Base-by-base conservation (phyloP, 53 echinoderm and acorn worm species). In the Patiria pectinifera region DNA sequence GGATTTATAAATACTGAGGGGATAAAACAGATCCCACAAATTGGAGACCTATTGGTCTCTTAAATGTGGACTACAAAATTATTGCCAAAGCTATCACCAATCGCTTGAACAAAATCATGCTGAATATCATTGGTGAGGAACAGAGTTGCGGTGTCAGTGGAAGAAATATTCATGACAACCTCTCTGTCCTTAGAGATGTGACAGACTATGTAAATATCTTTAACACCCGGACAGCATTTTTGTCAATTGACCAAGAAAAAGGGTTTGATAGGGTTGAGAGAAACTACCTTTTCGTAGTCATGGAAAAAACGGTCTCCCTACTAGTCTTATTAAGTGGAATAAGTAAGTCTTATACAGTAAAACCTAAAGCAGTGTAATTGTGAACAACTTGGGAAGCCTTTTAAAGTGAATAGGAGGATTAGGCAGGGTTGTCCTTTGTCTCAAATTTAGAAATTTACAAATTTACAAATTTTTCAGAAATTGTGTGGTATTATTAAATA, bases 361-460 rank as follows among this genome's bases (percentile, higher is more conserved):
- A n/a, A n/a, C n/a, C 2, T 23, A 6, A 18, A 15, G 82, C 63
- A 12, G 66, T 61, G 69, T 91, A 43, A 81, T 82, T 3, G 69
- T 81, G 8, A 91, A 91, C 63, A 83, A 83, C 18, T 71, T 7
- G 25, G 49, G 0, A 21, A 48, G 10, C 72, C 83, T 15, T 48
- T 91, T n/a, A 49, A 71, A 24, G 75, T 84, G 18, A 23, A 25
- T 12, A 2, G 66, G 61, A 80, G 84, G 35, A 74, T 84, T 35
- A 24, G 84, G 18, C 84, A 83, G 44, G 84, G 84, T 2, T 83
- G 84, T 26, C 84, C 84, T 11, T 23, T 69, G 44, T 71, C 82
- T 19, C 74, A n/a, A n/a, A n/a, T n/a, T n/a, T n/a, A n/a, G n/a
- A n/a, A n/a, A n/a, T n/a, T n/a, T n/a, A n/a, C n/a, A n/a, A n/a